Evolutionary conservation across 2,888 invertebrate species (phyloP), one percentile per base, ranked within the genome.

Genomic region (Chloroclysta siterata): DNA sequence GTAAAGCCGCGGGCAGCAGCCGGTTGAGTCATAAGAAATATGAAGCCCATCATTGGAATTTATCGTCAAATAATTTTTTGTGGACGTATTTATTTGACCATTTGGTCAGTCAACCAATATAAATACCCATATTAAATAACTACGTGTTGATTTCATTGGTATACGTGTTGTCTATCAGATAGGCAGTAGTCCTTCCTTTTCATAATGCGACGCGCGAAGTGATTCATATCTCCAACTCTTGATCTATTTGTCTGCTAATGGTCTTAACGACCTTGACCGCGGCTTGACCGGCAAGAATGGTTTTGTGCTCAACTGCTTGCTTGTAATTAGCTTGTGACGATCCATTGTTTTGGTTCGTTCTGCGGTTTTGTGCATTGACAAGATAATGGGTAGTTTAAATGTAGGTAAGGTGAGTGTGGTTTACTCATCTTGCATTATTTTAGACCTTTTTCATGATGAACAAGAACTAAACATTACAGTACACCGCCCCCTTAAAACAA

Each of bases 361-460:
- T 62, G 65, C 36, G 58, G 61, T 64, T 62, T 53, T 22, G 53
- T 60, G 64, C 55, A 64, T 63, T 63, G 60, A 28, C 50, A 58
- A 13, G 22, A 6, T 58, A 64, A 55, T 46, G 48, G 36, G 54
- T 61, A 59, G 61, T 63, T 46, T 22, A 36, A 52, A 57, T 58
- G 54, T 63, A n/a, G n/a, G n/a, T n/a, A 68, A 64, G 68, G 60
- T 62, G 63, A 65, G 64, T 46, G 54, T 44, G 44, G 57, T 53
- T 56, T 48, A 48, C 41, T 56, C 55, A 56, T 60, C 53, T 48
- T 41, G 15, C 59, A 55, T 55, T 60, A 48, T 6, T 50, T 41
- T 14, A 28, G 47, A 15, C 13, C 39, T 47, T 28, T 39, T 53
- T 10, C 33, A 44, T 17, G 14, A 51, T 50, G 51, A 17, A 41